phyloP scores from a whole-genome alignment of 2,888 invertebrate species.

The Carpatolechia fugitivella region DNA sequence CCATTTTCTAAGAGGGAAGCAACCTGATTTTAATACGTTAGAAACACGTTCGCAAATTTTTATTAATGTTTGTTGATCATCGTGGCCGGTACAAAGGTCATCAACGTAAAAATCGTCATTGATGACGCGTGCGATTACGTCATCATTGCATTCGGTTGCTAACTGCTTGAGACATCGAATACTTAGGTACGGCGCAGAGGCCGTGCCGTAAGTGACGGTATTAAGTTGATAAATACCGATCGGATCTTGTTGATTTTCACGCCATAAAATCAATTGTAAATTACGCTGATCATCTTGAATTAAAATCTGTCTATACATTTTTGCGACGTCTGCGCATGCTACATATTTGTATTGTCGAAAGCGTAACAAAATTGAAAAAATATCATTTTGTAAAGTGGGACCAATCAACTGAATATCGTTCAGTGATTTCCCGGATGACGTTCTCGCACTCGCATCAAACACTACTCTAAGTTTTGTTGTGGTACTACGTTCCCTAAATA shows the following conservation, averaged over 20 bases:
- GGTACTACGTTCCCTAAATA: slow-evolving; percentile 16
- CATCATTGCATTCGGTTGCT: slow-evolving; percentile 32
- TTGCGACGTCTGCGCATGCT: slow-evolving; percentile 32
- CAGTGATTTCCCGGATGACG: slow-evolving; percentile 22
- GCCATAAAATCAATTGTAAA: slow-evolving; percentile 40
- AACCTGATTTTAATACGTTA: slow-evolving; percentile 19
- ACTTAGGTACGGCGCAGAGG: slow-evolving; percentile 36
- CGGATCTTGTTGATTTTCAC: slow-evolving; percentile 26
- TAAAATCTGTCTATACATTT: slow-evolving; percentile 37
- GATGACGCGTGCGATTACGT: slow-evolving; percentile 25
- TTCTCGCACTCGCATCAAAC: slow-evolving; percentile 21
- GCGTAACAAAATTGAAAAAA: slow-evolving; percentile 33
- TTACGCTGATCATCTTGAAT: slow-evolving; percentile 29
- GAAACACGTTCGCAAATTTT: slow-evolving; percentile 16
- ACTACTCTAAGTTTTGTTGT: slow-evolving; percentile 25
- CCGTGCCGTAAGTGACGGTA: slow-evolving; percentile 34
- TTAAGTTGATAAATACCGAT: slow-evolving; percentile 30
- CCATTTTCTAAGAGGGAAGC: slow-evolving; percentile 29
- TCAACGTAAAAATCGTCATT: slow-evolving; percentile 24
- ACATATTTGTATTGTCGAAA: slow-evolving; percentile 29
- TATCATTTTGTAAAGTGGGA: slow-evolving; percentile 29
- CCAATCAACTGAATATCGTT: slow-evolving; percentile 31
- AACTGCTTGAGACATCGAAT: slow-evolving; percentile 34
- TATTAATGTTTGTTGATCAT: slow-evolving; percentile 17
- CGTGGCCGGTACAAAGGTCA: slow-evolving; percentile 19